Evolutionary conservation across 2,797 vertebrate species (phyloP).

Genomic region (Aplochiton taeniatus): DNA sequence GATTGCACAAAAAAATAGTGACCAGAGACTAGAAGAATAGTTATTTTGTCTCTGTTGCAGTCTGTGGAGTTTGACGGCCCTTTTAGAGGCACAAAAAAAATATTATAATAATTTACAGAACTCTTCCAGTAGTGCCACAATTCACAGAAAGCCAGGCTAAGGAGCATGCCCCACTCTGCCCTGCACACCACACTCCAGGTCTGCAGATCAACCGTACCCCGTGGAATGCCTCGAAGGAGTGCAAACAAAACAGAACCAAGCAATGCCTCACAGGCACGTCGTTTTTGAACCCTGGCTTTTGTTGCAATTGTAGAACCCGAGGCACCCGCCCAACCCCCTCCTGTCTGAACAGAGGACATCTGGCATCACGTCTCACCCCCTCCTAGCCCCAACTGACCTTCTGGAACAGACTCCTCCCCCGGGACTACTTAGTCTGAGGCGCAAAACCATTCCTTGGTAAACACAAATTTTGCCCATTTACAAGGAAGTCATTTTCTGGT

Average conservation of each 20-base stretch:
- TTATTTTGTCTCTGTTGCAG: slow-evolving; percentile 12
- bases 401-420: slow-evolving; percentile 44
- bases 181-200: too few relatives aligned
- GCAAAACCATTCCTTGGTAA: slow-evolving; percentile 36
- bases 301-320: slow-evolving; percentile 58
- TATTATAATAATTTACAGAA: too few relatives aligned
- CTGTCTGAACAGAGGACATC: slow-evolving; percentile 67
- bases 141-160: slow-evolving; percentile 10
- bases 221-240: slow-evolving; percentile 23
- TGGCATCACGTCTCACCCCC: slow-evolving; percentile 67
- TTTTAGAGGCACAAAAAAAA: slow-evolving; percentile 5
- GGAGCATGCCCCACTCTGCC: slow-evolving; percentile 11
- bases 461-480: slow-evolving; percentile 30
- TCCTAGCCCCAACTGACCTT: slow-evolving; percentile 54
- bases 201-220: slow-evolving; percentile 42
- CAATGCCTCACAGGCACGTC: background rate
- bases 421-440: slow-evolving; percentile 28
- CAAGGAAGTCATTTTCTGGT: slow-evolving; percentile 14
- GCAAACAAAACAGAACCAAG: slow-evolving; percentile 12
- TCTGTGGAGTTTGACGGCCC: background rate
- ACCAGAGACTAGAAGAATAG: too few relatives aligned
- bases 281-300: slow-evolving; percentile 43
- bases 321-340: slow-evolving; percentile 31
- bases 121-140: background rate
- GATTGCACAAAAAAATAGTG: background rate